A percentile compares a stretch with the other conserved stretches of the same genome.
These are phyloP conservation scores for Solenopsis invicta DNA, from an alignment of 1,140 invertebrate species.

Conservation along the genomic window DNA sequence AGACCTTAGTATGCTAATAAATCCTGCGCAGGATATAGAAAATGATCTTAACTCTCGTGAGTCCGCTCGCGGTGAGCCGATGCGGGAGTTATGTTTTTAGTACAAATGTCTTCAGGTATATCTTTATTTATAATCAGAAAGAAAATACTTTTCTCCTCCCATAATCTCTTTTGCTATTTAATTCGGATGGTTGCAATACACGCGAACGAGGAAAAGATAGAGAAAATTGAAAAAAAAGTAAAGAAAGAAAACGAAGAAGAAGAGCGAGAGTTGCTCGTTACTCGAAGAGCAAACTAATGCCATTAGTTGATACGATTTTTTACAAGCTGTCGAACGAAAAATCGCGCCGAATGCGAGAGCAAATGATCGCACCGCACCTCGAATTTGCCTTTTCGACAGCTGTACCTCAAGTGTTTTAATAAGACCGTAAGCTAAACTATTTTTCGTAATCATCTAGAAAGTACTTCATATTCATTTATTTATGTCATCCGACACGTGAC, in stretches of 20 bases:
- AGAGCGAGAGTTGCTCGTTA: slow-evolving; percentile 3
- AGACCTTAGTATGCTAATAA: slow-evolving; percentile 41
- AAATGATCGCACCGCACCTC: neutral
- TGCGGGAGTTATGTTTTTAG: slow-evolving; percentile 65
- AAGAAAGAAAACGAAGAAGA: slow-evolving; percentile 9
- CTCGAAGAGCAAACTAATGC: neutral
- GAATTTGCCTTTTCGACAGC: slow-evolving; percentile 60
- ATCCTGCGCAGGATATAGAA: slow-evolving; percentile 46
- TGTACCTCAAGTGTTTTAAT: slow-evolving; percentile 49
- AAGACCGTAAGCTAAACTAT: slow-evolving; percentile 49
- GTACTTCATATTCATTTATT: slow-evolving; percentile 67
- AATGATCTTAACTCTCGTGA: slow-evolving; percentile 56
- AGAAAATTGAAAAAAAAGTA: neutral
- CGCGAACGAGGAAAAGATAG: neutral
- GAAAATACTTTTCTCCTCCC: neutral
- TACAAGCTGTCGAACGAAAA: slow-evolving; percentile 46
- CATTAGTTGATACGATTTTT: slow-evolving; percentile 46
- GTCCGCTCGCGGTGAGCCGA: neutral
- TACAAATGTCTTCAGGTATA: slow-evolving; percentile 72
- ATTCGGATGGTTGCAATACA: slow-evolving; percentile 27
- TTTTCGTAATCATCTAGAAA: slow-evolving; percentile 56
- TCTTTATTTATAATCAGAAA: slow-evolving; percentile 65
- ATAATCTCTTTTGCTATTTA: slow-evolving; percentile 47
- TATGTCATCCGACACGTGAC: slow-evolving; percentile 42
- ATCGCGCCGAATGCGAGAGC: slow-evolving; percentile 29